A percentile compares a stretch with the other conserved stretches of the same genome.
phyloP scores from a whole-genome alignment of 2,113 vertebrate species.

The Nycticryphes semicollaris region DNA sequence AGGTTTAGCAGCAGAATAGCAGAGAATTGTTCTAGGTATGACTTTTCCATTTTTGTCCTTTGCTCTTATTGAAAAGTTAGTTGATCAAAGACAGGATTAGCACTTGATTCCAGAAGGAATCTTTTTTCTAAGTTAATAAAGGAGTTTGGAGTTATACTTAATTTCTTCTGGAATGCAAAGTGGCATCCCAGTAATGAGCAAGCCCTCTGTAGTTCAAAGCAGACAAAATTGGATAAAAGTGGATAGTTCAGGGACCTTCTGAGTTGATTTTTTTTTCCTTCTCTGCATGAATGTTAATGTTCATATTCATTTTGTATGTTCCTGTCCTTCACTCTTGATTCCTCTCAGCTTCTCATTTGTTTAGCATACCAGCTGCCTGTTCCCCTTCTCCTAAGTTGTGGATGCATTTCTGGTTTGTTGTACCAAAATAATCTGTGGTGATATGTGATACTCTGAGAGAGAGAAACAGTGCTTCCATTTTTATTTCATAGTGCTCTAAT shows the following conservation, averaged over 20 bases:
- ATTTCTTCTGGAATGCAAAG: not conserved
- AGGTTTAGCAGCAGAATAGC: not conserved
- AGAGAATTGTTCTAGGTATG: not conserved
- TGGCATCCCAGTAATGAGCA: rapidly evolving
- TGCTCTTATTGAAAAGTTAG: not conserved
- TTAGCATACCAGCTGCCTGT: not conserved
- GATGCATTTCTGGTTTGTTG: not conserved
- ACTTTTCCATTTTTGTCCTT: not conserved
- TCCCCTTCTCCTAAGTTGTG: not conserved
- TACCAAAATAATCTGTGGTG: not conserved
- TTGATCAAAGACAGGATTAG: not conserved
- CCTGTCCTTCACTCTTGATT: not conserved
- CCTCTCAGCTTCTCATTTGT: not conserved
- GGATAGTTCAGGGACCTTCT: not conserved
- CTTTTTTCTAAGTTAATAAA: not conserved
- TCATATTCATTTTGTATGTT: not conserved
- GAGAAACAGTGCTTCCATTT: not conserved
- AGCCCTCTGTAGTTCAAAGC: not conserved
- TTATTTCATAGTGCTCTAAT: not conserved
- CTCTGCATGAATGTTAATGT: not conserved
- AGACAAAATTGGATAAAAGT: not conserved
- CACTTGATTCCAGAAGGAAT: not conserved
- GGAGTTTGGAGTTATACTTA: not conserved
- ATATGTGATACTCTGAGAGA: not conserved
- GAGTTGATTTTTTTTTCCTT: not conserved